Base-by-base conservation (phyloP, 2,113 vertebrate genomes). In the Poeciliopsis retropinna region DNA sequence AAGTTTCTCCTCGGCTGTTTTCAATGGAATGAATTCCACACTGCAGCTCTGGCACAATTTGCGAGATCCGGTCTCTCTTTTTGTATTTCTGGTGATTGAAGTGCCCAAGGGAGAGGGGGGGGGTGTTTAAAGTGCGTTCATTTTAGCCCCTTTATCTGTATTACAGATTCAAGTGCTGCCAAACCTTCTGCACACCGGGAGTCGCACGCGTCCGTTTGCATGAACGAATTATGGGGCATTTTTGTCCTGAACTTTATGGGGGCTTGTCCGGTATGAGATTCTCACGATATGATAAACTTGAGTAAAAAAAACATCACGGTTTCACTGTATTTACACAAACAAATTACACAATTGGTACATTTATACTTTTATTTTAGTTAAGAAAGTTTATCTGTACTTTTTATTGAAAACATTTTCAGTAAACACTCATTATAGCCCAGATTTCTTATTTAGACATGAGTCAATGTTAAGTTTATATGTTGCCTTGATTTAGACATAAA, bases 1-100 rank as follows among this genome's bases (percentile, higher is more conserved):
- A 91, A 89, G 88, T 89, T 88, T 84, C 72, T 80, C 63, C 79
- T 66, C 54, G 65, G 81, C 76, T 87, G 80, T 82, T 86, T 37
- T 75, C 73, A 73, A 85, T 70, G 10, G 83, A 83, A 85, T 81
- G 37, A 88, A 79, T 76, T 82, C 75, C 74, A 73, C 68, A 82
- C n/a, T 9, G 30, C 54, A 62, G 61, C 74, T 79, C 66, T 57
- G 73, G 81, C 84, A 57, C 73, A 73, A 70, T 89, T 84, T 72
- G 85, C 73, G 54, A 73, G 80, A 72, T 62, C 80, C 72, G 10
- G 69, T 76, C 39, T 44, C 32, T 25, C 2, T 27, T 68, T 81
- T 87, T 84, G 64, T 84, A 66, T 82, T 88, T 81, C n/a, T 70
- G 71, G 15, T 76, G 78, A 86, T 76, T 81, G 80, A 81, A 82